phyloP scores from a whole-genome alignment of 2,113 vertebrate species.

The Bubo scandiacus region DNA sequence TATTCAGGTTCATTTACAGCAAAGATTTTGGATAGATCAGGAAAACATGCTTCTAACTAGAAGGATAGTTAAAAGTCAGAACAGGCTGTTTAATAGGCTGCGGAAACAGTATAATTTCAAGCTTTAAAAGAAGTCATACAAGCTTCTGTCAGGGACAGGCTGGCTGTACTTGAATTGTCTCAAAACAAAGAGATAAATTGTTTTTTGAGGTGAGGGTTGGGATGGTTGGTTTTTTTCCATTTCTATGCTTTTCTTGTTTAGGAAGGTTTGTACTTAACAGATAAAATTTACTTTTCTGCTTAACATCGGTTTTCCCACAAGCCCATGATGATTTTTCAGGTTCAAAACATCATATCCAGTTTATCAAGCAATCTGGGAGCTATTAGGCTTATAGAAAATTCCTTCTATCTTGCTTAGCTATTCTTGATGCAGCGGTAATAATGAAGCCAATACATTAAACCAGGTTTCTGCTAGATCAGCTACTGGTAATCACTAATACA shows the following conservation, averaged over 20 bases:
- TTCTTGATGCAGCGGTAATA: background rate
- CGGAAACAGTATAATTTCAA: background rate
- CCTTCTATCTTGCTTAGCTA: background rate
- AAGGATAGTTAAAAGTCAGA: background rate
- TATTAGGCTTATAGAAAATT: background rate
- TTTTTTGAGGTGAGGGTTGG: background rate
- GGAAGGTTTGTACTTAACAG: background rate
- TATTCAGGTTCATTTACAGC: background rate
- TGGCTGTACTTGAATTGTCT: background rate
- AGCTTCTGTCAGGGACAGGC: background rate
- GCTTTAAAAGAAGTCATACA: background rate
- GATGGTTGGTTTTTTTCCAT: rapidly evolving
- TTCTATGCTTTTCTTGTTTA: background rate
- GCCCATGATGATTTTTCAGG: background rate
- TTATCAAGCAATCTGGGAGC: background rate
- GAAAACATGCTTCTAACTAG: background rate
- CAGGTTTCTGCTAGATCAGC: background rate
- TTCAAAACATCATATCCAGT: background rate
- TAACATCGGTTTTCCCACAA: background rate
- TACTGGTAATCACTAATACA: background rate
- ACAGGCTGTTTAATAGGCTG: background rate
- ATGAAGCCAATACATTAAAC: background rate
- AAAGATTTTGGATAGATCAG: background rate
- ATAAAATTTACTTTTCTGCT: background rate
- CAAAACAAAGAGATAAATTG: background rate